Evolutionary conservation across 2,888 invertebrate species (phyloP), one percentile per base, ranked within the genome.

Genomic region (Pheosia gnoma): DNA sequence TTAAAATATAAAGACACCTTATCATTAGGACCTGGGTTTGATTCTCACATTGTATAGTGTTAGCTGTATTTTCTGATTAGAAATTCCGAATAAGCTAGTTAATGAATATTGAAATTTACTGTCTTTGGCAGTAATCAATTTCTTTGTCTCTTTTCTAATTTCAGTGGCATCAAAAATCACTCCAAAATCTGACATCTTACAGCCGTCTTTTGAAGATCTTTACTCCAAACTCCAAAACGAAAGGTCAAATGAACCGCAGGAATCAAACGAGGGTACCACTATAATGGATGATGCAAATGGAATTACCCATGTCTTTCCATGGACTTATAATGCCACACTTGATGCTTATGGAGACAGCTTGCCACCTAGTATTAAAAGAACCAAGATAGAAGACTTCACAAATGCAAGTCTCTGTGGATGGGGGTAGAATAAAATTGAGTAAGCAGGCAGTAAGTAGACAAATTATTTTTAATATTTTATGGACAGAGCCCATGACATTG

Each of bases 291-390:
- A 91, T 67, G 78, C 77, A 38, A 84, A 87, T 58, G 89, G 91
- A 2, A 75, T 92, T 4, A 87, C 88, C 0, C 88, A 94, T 65
- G 76, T 89, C 4, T 87, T 94, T 1, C 92, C 94, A 3, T 96
- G 96, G 96, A 89, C 80, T 7, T 94, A 94, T 71, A 94, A 95
- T 49, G 75, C 85, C 5, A 70, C 79, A 52, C 84, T 95, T 57
- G 94, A 94, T 56, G 84, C 81, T 59, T 90, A 90, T 67, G 78
- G 81, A 4, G 93, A 94, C 68, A 75, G 73, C 59, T 81, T 96
- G 64, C 96, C 96, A 13, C 95, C 95, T 0, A 96, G 96, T 57
- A 72, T 96, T 10, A 93, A 89, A 72, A 94, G 94, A 68, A 84
- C 96, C 39, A 94, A 88, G 57, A 83, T 94, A 0, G 93, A 95